phyloP scores from a whole-genome alignment of 2,113 vertebrate genomes.

The Eudyptes chrysolophus region DNA sequence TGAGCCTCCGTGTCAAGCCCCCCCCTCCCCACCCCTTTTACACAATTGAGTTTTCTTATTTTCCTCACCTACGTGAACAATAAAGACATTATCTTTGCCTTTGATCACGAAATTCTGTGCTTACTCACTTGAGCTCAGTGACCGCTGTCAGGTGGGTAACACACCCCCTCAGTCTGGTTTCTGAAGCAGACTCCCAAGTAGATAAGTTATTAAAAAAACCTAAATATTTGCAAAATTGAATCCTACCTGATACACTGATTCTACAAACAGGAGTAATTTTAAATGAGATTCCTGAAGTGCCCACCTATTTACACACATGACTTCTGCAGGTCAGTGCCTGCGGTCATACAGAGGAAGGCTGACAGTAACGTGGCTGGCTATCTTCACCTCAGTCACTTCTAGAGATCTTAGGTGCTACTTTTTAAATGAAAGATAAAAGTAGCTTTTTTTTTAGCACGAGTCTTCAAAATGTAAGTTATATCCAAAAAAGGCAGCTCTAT shows the following conservation, averaged over 20 bases:
- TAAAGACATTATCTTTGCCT: neutral
- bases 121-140: neutral
- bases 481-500: neutral
- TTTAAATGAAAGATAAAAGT: neutral
- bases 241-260: neutral
- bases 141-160: neutral
- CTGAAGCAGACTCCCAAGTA: neutral
- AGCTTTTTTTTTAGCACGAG: fast-evolving
- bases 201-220: neutral
- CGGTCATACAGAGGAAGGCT: neutral
- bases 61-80: neutral
- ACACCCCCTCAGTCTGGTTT: neutral
- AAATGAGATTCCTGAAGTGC: neutral
- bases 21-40: neutral
- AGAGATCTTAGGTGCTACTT: neutral
- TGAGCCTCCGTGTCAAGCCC: neutral
- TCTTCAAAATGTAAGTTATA: neutral
- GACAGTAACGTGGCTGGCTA: neutral
- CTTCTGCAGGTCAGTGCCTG: neutral
- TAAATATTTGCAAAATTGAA: neutral
- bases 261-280: neutral
- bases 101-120: neutral
- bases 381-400: neutral
- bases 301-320: neutral
- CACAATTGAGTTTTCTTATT: neutral